Conservation (phyloP, 2,113 vertebrate species). For the Cryptotis parvus region DNA sequence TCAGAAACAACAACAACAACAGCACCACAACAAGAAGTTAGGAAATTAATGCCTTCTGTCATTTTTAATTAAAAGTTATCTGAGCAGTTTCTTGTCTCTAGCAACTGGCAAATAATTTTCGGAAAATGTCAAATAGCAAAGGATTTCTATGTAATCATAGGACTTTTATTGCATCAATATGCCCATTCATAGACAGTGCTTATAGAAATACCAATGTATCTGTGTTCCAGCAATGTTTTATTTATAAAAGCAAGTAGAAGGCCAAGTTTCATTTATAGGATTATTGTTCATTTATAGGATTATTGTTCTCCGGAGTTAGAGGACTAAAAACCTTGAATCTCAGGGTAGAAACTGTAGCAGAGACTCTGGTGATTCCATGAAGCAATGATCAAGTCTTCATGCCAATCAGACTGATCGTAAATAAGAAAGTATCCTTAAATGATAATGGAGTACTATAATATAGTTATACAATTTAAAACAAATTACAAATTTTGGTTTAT, state of each 20-base stretch:
- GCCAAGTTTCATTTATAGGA: too few species aligned
- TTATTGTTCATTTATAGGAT: too few species aligned
- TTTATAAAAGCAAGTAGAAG: background rate
- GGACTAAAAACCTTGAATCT: background rate
- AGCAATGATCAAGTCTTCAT: background rate
- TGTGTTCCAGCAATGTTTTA: conserved; percentile 2
- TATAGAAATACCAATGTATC: background rate
- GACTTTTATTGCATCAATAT: background rate
- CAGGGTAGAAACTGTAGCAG: background rate
- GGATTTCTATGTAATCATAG: background rate
- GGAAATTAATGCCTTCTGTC: background rate
- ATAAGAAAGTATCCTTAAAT: background rate
- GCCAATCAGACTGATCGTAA: background rate
- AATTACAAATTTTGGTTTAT: background rate
- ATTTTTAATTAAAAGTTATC: background rate
- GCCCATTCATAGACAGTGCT: background rate
- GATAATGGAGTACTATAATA: too few species aligned
- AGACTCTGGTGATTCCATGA: background rate
- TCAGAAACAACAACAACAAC: too few species aligned
- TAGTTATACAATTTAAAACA: too few species aligned
- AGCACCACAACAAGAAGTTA: background rate
- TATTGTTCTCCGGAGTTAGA: background rate
- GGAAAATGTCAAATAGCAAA: background rate
- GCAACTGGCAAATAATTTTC: background rate
- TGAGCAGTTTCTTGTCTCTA: background rate